Evolutionary conservation across 2,113 vertebrate species (phyloP).

Genomic region (Pogonocichla stellata): DNA sequence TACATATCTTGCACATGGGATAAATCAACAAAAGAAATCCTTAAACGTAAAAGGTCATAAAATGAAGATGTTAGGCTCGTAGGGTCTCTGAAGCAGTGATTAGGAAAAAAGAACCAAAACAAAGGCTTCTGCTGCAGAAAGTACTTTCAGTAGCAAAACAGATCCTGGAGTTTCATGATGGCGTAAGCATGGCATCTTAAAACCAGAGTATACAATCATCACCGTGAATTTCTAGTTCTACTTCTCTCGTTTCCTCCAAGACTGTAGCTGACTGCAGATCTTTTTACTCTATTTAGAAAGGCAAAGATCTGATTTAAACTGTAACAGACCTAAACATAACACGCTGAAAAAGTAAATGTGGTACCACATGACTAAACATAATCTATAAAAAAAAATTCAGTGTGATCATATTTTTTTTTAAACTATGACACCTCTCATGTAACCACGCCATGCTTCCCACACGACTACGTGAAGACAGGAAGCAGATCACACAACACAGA

Average conservation of each 20-base stretch:
- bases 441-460: neutral
- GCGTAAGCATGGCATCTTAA: neutral
- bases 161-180: neutral
- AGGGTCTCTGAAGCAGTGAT: neutral
- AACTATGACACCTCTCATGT: neutral
- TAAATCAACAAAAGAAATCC: neutral
- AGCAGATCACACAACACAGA: neutral
- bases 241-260: neutral
- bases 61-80: neutral
- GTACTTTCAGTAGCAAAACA: neutral
- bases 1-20: neutral
- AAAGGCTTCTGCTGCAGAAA: neutral
- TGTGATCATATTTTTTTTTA: neutral
- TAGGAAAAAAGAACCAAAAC: neutral
- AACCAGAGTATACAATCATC: neutral
- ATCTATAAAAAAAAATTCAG: neutral
- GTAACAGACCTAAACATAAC: neutral
- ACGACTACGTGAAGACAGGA: neutral
- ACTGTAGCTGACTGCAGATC: neutral
- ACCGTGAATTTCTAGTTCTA: neutral
- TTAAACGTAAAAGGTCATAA: neutral
- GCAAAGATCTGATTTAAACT: neutral
- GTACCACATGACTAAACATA: neutral
- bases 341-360: neutral
- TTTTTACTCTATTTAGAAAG: neutral